These are phyloP conservation scores for Percopsis omiscomaycus DNA, from an alignment of 2,797 vertebrate species.

Conservation along the genomic window DNA sequence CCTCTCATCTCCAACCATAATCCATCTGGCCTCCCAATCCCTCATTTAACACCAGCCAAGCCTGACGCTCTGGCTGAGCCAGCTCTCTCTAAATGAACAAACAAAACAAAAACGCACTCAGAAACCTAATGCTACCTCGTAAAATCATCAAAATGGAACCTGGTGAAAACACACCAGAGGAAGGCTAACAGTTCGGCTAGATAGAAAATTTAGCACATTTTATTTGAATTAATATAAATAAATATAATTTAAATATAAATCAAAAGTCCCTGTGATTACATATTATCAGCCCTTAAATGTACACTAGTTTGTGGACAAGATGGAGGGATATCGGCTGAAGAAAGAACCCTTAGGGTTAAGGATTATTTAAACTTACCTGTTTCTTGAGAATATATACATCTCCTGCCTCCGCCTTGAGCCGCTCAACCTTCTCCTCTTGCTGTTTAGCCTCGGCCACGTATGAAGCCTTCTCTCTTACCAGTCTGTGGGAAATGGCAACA, in stretches of 20 bases:
- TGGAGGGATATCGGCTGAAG: constrained; percentile 12
- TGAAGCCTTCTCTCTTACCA: constrained; percentile 88
- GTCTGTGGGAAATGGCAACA: constrained; percentile 65
- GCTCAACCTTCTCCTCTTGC: constrained; percentile 90
- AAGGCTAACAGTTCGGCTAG: neutral
- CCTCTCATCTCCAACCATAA: constrained; percentile 74
- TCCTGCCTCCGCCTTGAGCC: constrained; percentile 85
- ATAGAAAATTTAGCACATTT: no score
- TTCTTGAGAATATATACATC: constrained; percentile 91
- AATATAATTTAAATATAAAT: no score
- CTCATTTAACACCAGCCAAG: constrained; percentile 64
- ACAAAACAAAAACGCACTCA: constrained; percentile 50
- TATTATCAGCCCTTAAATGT: neutral
- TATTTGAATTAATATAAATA: no score
- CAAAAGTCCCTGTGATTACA: neutral
- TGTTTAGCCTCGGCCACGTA: constrained; percentile 91
- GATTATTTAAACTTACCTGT: constrained; percentile 75
- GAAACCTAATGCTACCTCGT: constrained; percentile 53
- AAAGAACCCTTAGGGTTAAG: neutral
- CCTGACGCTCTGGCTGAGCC: constrained; percentile 45
- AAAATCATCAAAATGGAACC: constrained; percentile 24
- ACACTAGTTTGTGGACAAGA: constrained; percentile 8
- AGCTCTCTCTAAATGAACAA: constrained; percentile 53
- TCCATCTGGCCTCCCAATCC: constrained; percentile 70
- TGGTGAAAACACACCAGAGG: neutral